These are phyloP conservation scores for Champsocephalus gunnari DNA, from an alignment of 2,797 vertebrate species.

Conservation along the genomic window DNA sequence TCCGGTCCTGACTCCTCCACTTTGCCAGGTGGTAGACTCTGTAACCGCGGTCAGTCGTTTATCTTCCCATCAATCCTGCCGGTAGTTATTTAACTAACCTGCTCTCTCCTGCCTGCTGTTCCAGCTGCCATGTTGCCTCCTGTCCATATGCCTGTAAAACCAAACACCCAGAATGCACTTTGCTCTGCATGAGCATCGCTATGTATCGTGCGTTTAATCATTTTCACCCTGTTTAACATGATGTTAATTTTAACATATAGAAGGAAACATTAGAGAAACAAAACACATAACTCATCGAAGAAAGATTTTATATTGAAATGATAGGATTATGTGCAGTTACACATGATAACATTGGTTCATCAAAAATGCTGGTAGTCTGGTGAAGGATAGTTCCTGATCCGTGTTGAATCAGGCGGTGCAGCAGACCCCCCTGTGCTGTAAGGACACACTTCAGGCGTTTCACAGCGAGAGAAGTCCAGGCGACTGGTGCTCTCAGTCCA, in stretches of 20 bases:
- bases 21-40: too few relatives aligned
- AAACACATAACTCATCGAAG: background rate
- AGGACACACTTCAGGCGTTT: conserved; percentile 36
- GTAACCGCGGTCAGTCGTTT: too few relatives aligned
- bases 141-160: too few relatives aligned
- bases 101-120: too few relatives aligned
- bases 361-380: background rate
- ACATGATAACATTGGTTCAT: background rate
- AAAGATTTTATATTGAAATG: conserved; percentile 32
- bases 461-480: background rate
- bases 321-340: conserved; percentile 2
- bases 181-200: too few relatives aligned
- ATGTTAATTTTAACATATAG: background rate
- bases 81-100: too few relatives aligned
- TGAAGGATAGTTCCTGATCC: background rate
- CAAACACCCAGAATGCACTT: too few relatives aligned
- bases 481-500: background rate
- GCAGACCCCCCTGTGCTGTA: background rate
- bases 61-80: too few relatives aligned
- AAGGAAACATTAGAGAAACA: background rate
- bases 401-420: background rate
- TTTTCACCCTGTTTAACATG: background rate
- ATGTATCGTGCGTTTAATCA: background rate
- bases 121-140: too few relatives aligned
- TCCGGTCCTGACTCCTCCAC: too few relatives aligned